Evolutionary conservation across 2,113 vertebrate genomes (phyloP).

Genomic region (Narcine bancroftii): DNA sequence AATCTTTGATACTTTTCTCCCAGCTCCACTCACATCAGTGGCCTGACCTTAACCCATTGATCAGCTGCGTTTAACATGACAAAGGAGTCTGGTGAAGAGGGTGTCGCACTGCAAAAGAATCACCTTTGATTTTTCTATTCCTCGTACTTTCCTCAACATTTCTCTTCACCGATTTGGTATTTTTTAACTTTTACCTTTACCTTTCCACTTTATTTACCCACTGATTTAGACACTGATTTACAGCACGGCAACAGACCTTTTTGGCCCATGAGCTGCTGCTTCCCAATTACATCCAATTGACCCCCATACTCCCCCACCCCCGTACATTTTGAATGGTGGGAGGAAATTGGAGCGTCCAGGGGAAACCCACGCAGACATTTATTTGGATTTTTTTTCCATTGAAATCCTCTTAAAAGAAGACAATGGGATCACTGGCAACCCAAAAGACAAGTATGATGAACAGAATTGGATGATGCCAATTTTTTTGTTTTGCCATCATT

Average conservation of each 20-base stretch:
- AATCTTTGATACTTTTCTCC: conserved; percentile 91
- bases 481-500: too few relatives aligned
- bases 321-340: too few relatives aligned
- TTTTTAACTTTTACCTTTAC: not conserved
- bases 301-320: too few relatives aligned
- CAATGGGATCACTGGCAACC: not conserved
- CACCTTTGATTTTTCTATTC: conserved; percentile 45
- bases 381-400: too few relatives aligned
- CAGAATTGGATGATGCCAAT: too few relatives aligned
- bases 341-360: too few relatives aligned
- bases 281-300: too few relatives aligned
- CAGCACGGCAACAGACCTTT: too few relatives aligned
- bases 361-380: too few relatives aligned
- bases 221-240: too few relatives aligned
- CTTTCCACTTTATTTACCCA: too few relatives aligned
- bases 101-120: conserved; percentile 81
- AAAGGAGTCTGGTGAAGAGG: conserved; percentile 77
- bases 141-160: not conserved
- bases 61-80: conserved; percentile 95
- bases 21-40: conserved; percentile 92
- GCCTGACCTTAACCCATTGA: conserved; percentile 97
- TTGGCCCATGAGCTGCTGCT: too few relatives aligned
- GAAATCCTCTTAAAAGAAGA: not conserved
- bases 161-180: not conserved
- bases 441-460: not conserved